Conservation (phyloP, 2,797 vertebrate genomes). For the Falco novaeseelandiae region DNA sequence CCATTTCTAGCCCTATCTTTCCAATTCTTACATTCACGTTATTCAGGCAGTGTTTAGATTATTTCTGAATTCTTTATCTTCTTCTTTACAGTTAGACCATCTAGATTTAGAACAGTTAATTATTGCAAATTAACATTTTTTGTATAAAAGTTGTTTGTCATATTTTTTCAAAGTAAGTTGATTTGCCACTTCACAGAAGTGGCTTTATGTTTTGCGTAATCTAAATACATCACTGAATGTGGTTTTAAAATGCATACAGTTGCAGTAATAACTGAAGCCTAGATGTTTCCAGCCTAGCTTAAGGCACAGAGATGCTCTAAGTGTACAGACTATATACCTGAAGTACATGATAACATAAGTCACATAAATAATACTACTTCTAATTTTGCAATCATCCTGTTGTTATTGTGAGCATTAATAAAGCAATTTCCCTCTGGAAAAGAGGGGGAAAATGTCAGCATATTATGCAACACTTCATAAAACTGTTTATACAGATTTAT, state of each 20-base stretch:
- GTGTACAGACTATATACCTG: neutral
- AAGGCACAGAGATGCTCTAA: neutral
- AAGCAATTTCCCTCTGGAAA: neutral
- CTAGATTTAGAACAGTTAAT: neutral
- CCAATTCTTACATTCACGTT: neutral
- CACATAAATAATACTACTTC: neutral
- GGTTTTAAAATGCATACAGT: neutral
- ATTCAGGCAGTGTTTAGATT: neutral
- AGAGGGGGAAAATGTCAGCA: neutral
- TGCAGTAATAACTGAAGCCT: neutral
- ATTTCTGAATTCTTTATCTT: neutral
- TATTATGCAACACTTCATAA: neutral
- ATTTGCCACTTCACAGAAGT: neutral
- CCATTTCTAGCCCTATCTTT: neutral
- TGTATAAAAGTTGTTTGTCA: neutral
- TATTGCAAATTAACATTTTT: neutral
- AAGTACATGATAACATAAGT: neutral
- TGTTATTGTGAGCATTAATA: neutral
- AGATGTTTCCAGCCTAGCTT: neutral
- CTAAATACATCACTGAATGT: neutral
- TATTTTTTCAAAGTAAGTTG: neutral
- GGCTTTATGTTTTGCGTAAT: neutral
- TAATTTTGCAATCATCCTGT: neutral
- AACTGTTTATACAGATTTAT: conserved; percentile 28
- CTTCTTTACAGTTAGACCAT: neutral